phyloP scores from a whole-genome alignment of 2,888 invertebrate species.

The Himalopsyche kuldschensis region DNA sequence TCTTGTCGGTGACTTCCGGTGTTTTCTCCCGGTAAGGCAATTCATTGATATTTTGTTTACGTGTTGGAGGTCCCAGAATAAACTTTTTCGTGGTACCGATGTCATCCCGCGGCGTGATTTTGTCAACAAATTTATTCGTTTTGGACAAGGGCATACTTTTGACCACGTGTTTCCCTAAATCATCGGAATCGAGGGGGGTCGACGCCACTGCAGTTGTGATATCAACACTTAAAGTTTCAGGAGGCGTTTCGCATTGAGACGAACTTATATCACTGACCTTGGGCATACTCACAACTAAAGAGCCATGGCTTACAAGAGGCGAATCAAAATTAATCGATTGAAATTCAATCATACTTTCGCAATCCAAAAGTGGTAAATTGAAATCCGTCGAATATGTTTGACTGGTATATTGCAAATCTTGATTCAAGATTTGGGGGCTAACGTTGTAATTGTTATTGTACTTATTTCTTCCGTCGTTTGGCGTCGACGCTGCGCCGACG shows the following conservation, averaged over 20 bases:
- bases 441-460: neutral
- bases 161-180: neutral
- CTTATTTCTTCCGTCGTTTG: neutral
- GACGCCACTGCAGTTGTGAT: neutral
- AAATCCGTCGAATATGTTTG: slow-evolving; percentile 7
- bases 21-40: neutral
- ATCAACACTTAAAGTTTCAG: neutral
- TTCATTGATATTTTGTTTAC: slow-evolving; percentile 28
- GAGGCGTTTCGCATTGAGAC: slow-evolving; percentile 11
- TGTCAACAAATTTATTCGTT: neutral
- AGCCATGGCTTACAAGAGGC: neutral
- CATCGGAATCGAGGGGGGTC: neutral
- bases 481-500: slow-evolving; percentile 8
- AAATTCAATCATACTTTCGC: slow-evolving; percentile 29
- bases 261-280: slow-evolving; percentile 5
- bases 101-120: neutral
- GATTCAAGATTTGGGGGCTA: neutral
- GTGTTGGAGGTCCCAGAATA: slow-evolving; percentile 25
- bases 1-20: neutral
- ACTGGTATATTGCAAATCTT: neutral
- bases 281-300: slow-evolving; percentile 11
- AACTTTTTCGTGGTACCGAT: slow-evolving; percentile 24
- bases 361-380: slow-evolving; percentile 20
- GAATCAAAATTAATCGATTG: slow-evolving; percentile 27
- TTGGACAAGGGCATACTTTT: neutral